Percentiles rank a stretch among this genome's conserved stretches.
Evolutionary conservation across 2,888 invertebrate species (phyloP).

Genomic region (Ischnura elegans): DNA sequence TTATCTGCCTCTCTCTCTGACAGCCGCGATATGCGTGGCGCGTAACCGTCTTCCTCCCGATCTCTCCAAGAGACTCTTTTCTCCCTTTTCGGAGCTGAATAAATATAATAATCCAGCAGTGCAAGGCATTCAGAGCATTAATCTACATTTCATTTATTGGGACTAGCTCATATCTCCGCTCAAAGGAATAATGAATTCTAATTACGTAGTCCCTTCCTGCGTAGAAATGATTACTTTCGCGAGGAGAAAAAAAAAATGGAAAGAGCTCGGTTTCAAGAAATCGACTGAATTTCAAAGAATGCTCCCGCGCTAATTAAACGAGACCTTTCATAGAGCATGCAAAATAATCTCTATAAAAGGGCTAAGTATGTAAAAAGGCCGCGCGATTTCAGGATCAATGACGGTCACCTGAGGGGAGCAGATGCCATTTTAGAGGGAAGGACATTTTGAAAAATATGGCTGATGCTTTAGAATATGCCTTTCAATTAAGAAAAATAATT

Average conservation of each 20-base stretch:
- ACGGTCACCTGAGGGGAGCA: neutral
- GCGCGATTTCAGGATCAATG: neutral
- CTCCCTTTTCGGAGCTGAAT: neutral
- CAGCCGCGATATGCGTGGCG: neutral
- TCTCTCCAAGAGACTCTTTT: too few species aligned
- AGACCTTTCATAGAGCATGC: neutral
- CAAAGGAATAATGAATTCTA: constrained; percentile 22
- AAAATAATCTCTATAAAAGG: neutral
- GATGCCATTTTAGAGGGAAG: neutral
- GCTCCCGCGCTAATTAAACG: neutral
- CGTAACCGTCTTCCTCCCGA: too few species aligned
- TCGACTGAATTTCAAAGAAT: neutral
- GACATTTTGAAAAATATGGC: neutral
- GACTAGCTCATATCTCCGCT: constrained; percentile 21
- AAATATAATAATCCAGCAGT: constrained; percentile 30
- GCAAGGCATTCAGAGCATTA: neutral
- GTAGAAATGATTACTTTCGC: neutral
- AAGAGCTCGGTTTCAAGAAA: neutral
- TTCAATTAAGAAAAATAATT: too few species aligned
- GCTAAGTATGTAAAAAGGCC: neutral
- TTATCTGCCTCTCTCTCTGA: neutral
- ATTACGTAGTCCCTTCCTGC: neutral
- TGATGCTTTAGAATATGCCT: too few species aligned
- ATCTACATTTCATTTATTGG: constrained; percentile 22
- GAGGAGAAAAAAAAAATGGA: neutral